These are phyloP conservation scores for Hippasteria phrygiana DNA, from an alignment of 53 echinoderm and acorn worm genomes.

Conservation along the genomic window DNA sequence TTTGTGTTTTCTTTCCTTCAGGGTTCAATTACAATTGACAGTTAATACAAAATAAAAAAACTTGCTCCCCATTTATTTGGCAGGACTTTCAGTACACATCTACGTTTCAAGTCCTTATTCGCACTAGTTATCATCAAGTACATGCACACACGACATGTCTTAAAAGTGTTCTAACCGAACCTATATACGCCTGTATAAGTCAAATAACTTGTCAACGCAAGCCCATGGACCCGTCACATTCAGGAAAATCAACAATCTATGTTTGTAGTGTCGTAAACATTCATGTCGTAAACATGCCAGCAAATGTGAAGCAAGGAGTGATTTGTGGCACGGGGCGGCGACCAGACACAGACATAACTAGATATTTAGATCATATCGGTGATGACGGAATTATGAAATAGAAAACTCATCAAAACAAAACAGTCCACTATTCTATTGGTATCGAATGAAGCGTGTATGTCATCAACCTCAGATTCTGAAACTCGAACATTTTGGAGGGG, in stretches of 20 bases:
- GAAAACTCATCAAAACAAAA: background rate
- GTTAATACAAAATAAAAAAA: no score
- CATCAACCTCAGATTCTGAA: no score
- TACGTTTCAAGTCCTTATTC: no score
- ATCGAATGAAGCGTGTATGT: no score
- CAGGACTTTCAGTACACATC: no score
- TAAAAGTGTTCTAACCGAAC: background rate
- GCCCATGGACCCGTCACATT: constrained; percentile 4
- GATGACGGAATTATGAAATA: background rate
- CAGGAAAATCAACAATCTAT: constrained; percentile 32
- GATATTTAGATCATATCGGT: background rate
- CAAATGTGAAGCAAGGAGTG: constrained; percentile 11
- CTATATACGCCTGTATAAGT: background rate
- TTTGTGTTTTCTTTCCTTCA: no score
- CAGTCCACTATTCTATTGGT: no score
- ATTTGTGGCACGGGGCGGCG: constrained; percentile 35
- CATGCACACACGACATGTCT: background rate
- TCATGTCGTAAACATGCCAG: constrained; percentile 45
- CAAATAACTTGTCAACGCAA: background rate
- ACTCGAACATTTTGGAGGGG: no score
- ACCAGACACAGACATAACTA: constrained; percentile 18
- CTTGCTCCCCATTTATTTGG: no score
- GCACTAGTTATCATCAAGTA: background rate
- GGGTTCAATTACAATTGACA: no score
- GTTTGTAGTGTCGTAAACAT: background rate